A percentile compares a stretch with the other conserved stretches of the same genome.
phyloP scores from a whole-genome alignment of 2,888 invertebrate species.

The Morpho helenor region DNA sequence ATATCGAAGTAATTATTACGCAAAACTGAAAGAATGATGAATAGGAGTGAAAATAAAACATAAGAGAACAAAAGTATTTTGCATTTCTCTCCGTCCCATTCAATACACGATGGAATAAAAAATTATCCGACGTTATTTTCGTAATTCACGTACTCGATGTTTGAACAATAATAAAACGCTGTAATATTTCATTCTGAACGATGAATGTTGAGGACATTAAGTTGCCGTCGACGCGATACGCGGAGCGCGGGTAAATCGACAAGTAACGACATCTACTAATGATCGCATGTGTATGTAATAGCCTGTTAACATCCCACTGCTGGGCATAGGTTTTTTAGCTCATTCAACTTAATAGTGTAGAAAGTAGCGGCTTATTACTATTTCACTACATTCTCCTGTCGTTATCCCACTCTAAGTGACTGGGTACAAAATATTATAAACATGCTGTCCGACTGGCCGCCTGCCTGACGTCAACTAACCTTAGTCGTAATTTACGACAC shows the following conservation, averaged over 20 bases:
- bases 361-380: no score
- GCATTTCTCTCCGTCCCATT: neutral
- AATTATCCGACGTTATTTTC: neutral
- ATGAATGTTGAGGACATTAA: constrained; percentile 3
- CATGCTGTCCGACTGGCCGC: no score
- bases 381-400: no score
- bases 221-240: constrained; percentile 4
- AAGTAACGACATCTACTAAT: constrained; percentile 20
- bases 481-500: no score
- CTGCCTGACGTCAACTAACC: no score
- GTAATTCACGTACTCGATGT: neutral
- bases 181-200: constrained; percentile 1
- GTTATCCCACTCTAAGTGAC: no score
- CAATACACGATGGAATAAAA: neutral
- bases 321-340: neutral
- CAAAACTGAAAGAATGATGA: no score
- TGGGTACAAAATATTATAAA: no score
- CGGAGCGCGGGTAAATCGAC: constrained; percentile 15
- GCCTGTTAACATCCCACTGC: no score
- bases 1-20: no score
- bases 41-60: neutral
- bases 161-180: neutral
- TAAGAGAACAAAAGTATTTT: neutral
- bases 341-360: neutral
- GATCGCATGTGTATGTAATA: neutral